Evolutionary conservation across 2,113 vertebrate genomes (phyloP), one percentile per base, ranked within the genome.

Genomic region (Uropsilus gracilis): DNA sequence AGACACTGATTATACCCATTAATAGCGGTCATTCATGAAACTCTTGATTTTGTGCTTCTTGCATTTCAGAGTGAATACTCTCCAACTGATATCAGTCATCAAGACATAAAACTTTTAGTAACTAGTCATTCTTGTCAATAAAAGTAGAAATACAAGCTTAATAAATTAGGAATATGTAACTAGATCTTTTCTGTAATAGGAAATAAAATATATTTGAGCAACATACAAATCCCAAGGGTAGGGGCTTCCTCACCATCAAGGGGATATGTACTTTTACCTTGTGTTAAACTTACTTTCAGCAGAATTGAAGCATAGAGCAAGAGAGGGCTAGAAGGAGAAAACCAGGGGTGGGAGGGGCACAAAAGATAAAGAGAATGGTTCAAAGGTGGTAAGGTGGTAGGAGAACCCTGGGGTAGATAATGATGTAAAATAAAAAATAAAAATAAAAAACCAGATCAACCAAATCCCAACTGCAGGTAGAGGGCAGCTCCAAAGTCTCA

Each of bases 1-100:
- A 57, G 50, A 32, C 71, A 63, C 61, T 95, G 75, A 88, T 93
- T 78, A 72, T 66, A 78, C 63, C 20, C 53, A 53, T 50, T 88
- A 94, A 90, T 86, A 22, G 12, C 50, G 80, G 1, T 78, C 37
- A 14, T 94, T 5, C 86, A 57, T 87, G n/a, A 92, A 95, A 78
- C 84, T 63, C 90, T 86, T 86, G 20, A 66, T 69, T 90, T 77
- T 59, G 20, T 42, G 4, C 46, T 50, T 44, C 63, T 81, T 84
- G 30, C 12, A 18, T 90, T 96, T 86, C 42, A 92, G 66, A 77
- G 72, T 64, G 44, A 80, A 72, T 2, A 3, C 57, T 96, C 72
- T 82, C 61, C 72, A 68, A n/a, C 34, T 82, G 44, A 86, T 20
- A 64, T 92, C 24, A 55, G 39, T 82, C 72, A 90, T 81, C 59